Evolutionary conservation across 2,113 vertebrate genomes (phyloP).

Genomic region (Xiphophorus hellerii): DNA sequence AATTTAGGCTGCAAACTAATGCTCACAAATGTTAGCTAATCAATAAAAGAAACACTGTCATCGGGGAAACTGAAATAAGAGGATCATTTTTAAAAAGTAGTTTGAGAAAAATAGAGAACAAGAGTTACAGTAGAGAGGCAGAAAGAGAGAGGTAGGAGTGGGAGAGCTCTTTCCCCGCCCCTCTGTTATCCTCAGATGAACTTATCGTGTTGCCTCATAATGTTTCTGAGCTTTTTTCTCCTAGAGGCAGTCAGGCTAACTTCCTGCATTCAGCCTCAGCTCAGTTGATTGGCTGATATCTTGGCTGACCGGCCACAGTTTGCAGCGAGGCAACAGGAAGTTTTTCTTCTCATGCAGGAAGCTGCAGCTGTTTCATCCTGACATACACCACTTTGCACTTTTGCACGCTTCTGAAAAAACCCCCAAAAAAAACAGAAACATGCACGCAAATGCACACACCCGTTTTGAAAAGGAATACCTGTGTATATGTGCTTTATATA

Average conservation of each 20-base stretch:
- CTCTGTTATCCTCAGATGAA: conserved; percentile 83
- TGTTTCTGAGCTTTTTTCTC: conserved; percentile 70
- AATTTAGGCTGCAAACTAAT: not conserved
- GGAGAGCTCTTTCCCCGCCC: conserved; percentile 68
- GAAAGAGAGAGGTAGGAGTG: conserved; percentile 68
- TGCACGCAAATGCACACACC: not conserved
- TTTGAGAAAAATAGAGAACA: conserved; percentile 53
- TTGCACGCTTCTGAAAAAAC: conserved; percentile 36
- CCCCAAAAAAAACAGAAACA: not conserved
- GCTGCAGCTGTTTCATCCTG: conserved; percentile 68
- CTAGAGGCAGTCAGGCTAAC: conserved; percentile 75
- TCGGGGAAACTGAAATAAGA: conserved; percentile 4
- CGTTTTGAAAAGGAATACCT: conserved; percentile 1
- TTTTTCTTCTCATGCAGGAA: conserved; percentile 71
- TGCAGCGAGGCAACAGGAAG: conserved; percentile 74
- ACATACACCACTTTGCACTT: conserved; percentile 56
- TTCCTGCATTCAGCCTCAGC: conserved; percentile 75
- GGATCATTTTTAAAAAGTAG: conserved; percentile 50
- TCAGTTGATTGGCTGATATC: conserved; percentile 77
- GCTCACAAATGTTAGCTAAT: not conserved
- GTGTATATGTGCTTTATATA: too few species aligned
- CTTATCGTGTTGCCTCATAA: conserved; percentile 83
- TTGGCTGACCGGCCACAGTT: conserved; percentile 64
- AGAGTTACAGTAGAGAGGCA: conserved; percentile 62
- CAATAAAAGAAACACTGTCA: not conserved